Base-by-base conservation (phyloP, 64 coral and sea anemone species). In the Exaiptasia diaphana region DNA sequence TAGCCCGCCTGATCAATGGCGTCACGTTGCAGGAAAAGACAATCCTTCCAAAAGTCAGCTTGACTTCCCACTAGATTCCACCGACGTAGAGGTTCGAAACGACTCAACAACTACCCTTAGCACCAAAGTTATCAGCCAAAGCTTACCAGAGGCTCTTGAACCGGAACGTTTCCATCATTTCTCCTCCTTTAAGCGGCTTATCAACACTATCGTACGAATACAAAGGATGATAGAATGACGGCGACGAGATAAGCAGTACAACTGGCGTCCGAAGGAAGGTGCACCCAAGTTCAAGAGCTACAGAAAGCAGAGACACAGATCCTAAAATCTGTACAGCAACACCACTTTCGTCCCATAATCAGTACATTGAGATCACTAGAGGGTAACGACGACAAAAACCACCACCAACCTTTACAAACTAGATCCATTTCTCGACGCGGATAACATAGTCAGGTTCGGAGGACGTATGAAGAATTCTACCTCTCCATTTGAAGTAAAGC, bases 11-110 rank as follows among this genome's bases (percentile, higher is more conserved):
- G 28, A 50, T 18, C 79, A 82, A 45, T 69, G 54, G 54, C 53
- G 40, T 38, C 83, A 76, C 20, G 33, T 75, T 3, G 37, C 53
- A 75, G 71, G 56, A 63, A 64, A 52, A 64, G 83, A 75, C 25
- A 86, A 86, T 86, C 75, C 76, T 6, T 39, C 86, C 29, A 52
- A 88, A n/a, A n/a, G n/a, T n/a, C n/a, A n/a, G n/a, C n/a, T n/a
- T n/a, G n/a, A n/a, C n/a, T n/a, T n/a, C n/a, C n/a, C n/a, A n/a
- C n/a, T n/a, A n/a, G n/a, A n/a, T n/a, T n/a, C n/a, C n/a, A n/a
- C n/a, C n/a, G n/a, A n/a, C n/a, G n/a, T n/a, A n/a, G n/a, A n/a
- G n/a, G n/a, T n/a, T n/a, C n/a, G n/a, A n/a, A n/a, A n/a, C n/a
- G n/a, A n/a, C n/a, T n/a, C n/a, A n/a, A n/a, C n/a, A n/a, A n/a